phyloP scores from a whole-genome alignment of 1,140 invertebrate species.

The Pygmarrhopalites habei region DNA sequence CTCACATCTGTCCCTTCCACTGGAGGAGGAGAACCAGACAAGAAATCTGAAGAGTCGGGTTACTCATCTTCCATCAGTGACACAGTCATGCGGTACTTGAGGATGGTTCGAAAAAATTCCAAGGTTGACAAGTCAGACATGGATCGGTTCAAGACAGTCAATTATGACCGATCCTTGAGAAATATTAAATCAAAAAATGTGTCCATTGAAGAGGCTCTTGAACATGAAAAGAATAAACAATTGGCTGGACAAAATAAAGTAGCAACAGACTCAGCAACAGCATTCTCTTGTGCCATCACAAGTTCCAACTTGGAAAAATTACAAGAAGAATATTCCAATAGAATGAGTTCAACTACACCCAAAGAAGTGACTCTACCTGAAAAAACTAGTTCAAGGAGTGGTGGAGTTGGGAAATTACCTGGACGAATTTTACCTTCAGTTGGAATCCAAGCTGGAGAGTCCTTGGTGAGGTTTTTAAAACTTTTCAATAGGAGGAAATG shows the following conservation, averaged over 20 bases:
- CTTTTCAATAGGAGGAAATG: constrained; percentile 41
- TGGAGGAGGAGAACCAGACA: constrained; percentile 40
- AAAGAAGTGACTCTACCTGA: not conserved
- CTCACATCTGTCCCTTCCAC: no score
- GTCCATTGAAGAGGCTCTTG: constrained; percentile 37
- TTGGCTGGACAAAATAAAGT: constrained; percentile 48
- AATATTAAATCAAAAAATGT: constrained; percentile 70
- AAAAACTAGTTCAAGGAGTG: not conserved
- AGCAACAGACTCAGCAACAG: not conserved
- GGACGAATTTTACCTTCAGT: constrained; percentile 19
- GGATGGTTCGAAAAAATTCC: constrained; percentile 77
- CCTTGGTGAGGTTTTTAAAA: constrained; percentile 34
- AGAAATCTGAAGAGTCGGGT: constrained; percentile 57
- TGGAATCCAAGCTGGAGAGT: constrained; percentile 39
- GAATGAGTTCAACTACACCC: not conserved
- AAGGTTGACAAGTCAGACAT: constrained; percentile 62
- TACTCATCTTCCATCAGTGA: constrained; percentile 76
- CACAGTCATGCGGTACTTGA: constrained; percentile 70
- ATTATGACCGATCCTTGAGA: constrained; percentile 73
- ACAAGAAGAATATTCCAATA: not conserved
- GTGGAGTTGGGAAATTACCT: constrained; percentile 13
- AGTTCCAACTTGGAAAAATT: not conserved
- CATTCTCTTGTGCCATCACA: not conserved
- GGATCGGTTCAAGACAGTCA: constrained; percentile 75
- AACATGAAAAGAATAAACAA: constrained; percentile 53